A percentile compares a stretch with the other conserved stretches of the same genome.
Evolutionary conservation across 2,888 invertebrate genomes (phyloP).

Genomic region (Carcina quercana): DNA sequence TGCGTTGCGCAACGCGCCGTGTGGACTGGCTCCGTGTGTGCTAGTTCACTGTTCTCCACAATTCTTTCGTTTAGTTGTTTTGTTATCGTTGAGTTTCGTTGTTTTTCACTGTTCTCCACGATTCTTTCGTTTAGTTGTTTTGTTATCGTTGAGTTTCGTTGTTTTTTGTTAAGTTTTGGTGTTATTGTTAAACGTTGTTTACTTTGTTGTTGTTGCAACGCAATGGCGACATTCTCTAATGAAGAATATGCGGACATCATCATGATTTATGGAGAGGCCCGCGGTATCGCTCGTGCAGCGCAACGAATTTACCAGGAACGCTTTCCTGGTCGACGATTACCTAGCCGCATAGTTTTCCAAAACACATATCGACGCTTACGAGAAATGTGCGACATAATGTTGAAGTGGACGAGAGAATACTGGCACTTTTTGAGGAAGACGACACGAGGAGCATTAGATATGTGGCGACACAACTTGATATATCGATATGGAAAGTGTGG

Average conservation of each 20-base stretch:
- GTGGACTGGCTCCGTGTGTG: too few relatives aligned
- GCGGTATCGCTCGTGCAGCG: constrained; percentile 4
- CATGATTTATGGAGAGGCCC: constrained; percentile 1
- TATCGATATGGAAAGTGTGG: constrained; percentile 5
- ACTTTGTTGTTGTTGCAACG: background rate
- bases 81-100: constrained; percentile 7
- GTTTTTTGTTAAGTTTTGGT: background rate
- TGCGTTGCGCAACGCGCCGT: constrained; percentile 17
- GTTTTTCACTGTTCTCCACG: background rate
- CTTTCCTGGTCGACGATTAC: constrained; percentile 3
- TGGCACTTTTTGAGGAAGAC: constrained; percentile 9
- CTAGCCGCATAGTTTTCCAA: constrained; percentile 2
- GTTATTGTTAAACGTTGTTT: background rate
- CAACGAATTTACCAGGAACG: constrained; percentile 6
- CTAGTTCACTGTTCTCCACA: too few relatives aligned
- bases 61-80: too few relatives aligned
- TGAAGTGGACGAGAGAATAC: constrained; percentile 5
- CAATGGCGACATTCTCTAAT: background rate
- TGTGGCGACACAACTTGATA: constrained; percentile 5
- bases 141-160: constrained; percentile 2
- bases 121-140: too few relatives aligned
- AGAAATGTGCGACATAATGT: constrained; percentile 3
- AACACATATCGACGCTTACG: constrained; percentile 2
- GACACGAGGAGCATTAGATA: constrained; percentile 5
- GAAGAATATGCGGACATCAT: constrained; percentile 1